Conservation (phyloP, 2,113 vertebrate genomes). For the Mixornis gularis region DNA sequence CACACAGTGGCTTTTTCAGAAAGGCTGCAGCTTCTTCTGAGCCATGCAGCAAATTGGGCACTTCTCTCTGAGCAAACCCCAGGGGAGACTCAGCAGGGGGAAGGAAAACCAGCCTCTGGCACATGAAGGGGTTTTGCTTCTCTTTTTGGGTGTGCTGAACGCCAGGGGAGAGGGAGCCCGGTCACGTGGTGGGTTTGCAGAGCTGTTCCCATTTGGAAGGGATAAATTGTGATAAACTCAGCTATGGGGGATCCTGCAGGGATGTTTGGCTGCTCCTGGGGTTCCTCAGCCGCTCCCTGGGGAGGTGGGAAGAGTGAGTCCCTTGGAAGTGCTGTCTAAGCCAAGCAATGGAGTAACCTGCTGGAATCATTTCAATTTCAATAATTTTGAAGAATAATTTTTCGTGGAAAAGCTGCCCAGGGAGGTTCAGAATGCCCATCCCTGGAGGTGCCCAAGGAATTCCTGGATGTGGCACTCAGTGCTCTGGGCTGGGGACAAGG, state of each 20-base stretch:
- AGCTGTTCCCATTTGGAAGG: not conserved
- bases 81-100: not conserved
- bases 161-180: not conserved
- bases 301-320: not conserved
- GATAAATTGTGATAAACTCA: no score
- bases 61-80: not conserved
- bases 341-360: not conserved
- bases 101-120: not conserved
- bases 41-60: not conserved
- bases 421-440: not conserved
- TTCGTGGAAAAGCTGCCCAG: not conserved
- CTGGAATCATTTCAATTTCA: not conserved
- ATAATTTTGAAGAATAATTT: not conserved
- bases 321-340: not conserved
- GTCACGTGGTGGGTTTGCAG: not conserved
- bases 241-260: not conserved
- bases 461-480: not conserved
- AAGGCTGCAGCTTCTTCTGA: not conserved
- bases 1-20: not conserved
- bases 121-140: not conserved
- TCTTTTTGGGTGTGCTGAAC: not conserved
- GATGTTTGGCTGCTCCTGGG: rapidly evolving
- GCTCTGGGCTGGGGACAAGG: not conserved
- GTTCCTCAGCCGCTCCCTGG: not conserved
- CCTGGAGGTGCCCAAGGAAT: not conserved